Base-by-base conservation (phyloP, 2,113 vertebrate species). In the Pristiophorus japonicus region DNA sequence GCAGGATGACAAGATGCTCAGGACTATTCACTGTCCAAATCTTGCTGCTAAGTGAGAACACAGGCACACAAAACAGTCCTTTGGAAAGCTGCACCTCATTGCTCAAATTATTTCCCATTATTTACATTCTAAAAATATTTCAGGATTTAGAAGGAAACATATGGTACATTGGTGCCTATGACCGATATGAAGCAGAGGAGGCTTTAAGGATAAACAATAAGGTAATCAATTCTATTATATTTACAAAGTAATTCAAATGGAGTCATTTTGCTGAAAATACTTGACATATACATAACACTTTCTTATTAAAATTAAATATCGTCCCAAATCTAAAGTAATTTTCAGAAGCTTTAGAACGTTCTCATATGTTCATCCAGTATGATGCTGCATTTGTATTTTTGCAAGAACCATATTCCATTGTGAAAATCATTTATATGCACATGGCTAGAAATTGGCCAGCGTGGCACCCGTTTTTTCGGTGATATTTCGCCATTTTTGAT, bases 101-200 rank as follows among this genome's bases (percentile, higher is more conserved):
- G 66, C 27, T 94, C 24, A 94, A 70, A 34, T 22, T 47, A 70
- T 73, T 94, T 51, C 24, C 4, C 42, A 94, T 51, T 34, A 73
- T 59, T 70, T 73, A 30, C 42, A 70, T 94, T 73, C 42, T 47
- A 6, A 94, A 94, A 30, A 94, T 95, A 47, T 96, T 95, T 10
- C 96, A 99, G 98, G 97, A 95, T 1, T 96, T 97, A 95, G 96
- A 65, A 34, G 96, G 96, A 88, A 96, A 96, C 0, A 96, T 97
- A 92, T 99, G 99, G 98, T 99, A 99, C 2, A 0, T 98, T 1
- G 98, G 98, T 96, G 88, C 97, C 27, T 98, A 96, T 6, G 96
- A 96, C 78, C 98, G 98, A 42, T 97, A 97, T 4, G 97, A 97
- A 38, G 98, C 98, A 5, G 98, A 99, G 95, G 97, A 97, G 11